Percentiles rank a stretch among this genome's conserved stretches.
These are phyloP conservation scores for Hemiprocne comata DNA, from an alignment of 2,113 vertebrate genomes.

Conservation along the genomic window DNA sequence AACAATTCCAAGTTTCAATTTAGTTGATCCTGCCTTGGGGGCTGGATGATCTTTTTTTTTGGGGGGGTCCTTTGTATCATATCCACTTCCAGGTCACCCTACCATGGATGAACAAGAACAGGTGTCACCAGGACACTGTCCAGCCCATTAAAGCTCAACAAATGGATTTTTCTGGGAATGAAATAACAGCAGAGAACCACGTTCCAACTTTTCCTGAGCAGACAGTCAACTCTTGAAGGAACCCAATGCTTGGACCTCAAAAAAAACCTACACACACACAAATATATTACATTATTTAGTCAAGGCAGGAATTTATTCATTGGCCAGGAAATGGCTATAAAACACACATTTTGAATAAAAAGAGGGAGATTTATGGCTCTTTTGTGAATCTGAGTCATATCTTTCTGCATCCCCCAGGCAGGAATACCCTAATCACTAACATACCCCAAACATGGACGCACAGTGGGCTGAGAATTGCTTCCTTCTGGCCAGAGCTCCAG, in stretches of 20 bases:
- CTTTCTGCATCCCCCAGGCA: slow-evolving; percentile 77
- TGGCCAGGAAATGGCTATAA: slow-evolving; percentile 81
- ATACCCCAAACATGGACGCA: slow-evolving; percentile 78
- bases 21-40: background rate
- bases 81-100: background rate
- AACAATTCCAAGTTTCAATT: background rate
- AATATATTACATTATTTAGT: slow-evolving; percentile 81
- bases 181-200: background rate
- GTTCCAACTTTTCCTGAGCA: background rate
- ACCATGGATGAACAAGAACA: background rate
- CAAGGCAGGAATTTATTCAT: slow-evolving; percentile 75
- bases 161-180: background rate
- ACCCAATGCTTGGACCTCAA: slow-evolving; percentile 7
- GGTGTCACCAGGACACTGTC: background rate
- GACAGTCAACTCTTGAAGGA: slow-evolving; percentile 29
- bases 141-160: background rate
- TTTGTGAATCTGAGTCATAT: slow-evolving; percentile 82
- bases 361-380: slow-evolving; percentile 80
- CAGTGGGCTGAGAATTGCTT: slow-evolving; percentile 79
- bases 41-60: background rate
- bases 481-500: slow-evolving; percentile 77
- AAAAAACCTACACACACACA: slow-evolving; percentile 19
- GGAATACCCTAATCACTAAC: slow-evolving; percentile 82
- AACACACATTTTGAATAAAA: slow-evolving; percentile 83
- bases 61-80: background rate